phyloP scores from a whole-genome alignment of 2,888 invertebrate species.

The Agrotis puta region DNA sequence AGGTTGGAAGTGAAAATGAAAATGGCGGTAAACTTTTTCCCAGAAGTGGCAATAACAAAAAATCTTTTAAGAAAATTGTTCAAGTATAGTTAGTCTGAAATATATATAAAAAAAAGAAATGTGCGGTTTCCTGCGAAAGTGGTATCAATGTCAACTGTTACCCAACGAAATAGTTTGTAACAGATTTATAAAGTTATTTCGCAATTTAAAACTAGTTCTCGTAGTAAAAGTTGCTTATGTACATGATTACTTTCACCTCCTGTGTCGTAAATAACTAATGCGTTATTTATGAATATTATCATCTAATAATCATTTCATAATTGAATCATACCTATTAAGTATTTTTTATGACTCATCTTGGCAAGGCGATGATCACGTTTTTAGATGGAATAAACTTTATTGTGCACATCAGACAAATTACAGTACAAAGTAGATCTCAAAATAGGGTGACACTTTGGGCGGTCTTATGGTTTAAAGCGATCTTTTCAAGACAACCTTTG shows the following conservation, averaged over 20 bases:
- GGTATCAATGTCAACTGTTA: neutral
- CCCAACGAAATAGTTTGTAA: neutral
- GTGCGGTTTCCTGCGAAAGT: neutral
- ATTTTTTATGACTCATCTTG: too few species aligned
- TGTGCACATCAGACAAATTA: neutral
- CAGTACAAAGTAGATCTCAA: too few species aligned
- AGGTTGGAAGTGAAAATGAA: too few species aligned
- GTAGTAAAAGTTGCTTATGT: neutral
- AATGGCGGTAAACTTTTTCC: too few species aligned
- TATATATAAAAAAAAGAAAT: neutral
- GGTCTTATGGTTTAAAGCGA: too few species aligned
- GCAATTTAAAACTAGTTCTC: neutral
- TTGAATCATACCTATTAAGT: too few species aligned
- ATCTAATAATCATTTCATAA: too few species aligned
- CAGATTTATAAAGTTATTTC: neutral
- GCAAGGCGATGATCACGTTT: too few species aligned
- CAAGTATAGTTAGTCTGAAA: neutral
- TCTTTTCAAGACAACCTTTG: too few species aligned
- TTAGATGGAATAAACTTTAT: too few species aligned
- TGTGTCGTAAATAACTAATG: neutral
- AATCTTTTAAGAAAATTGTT: neutral
- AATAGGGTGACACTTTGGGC: too few species aligned
- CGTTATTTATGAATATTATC: neutral
- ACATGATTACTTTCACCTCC: neutral
- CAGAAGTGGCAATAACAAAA: too few species aligned